Base-by-base conservation (phyloP, 2,888 invertebrate species). In the Magallana nippona region DNA sequence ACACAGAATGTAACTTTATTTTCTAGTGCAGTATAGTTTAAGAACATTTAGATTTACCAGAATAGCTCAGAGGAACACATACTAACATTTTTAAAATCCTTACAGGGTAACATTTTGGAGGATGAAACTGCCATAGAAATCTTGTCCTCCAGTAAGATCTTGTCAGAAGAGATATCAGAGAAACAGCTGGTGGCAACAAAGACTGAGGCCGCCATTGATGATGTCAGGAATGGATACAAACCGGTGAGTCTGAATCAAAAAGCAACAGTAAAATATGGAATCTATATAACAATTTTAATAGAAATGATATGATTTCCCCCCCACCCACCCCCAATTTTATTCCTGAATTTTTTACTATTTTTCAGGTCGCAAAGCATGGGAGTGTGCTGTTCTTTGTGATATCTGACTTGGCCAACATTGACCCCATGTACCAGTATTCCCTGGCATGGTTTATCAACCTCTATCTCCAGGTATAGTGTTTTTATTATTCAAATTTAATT, bases 341-440 rank as follows among this genome's bases (percentile, higher is more conserved):
- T 27, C 2, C 57, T 82, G 1, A 86, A 27, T 55, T 55, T 8
- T 44, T 44, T 8, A 44, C 44, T 44, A 44, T 5, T 77, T 88
- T 89, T 27, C 89, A 94, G 93, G 93, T 94, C 27, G 94, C 94
- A 11, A 92, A 91, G 80, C 94, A 94, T 90, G 92, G 94, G 84
- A 93, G 93, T 0, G 96, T 97, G 84, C 95, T 98, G 79, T 98
- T 98, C 95, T 98, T 98, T 95, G 98, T 98, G 91, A 97, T 98
- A 86, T 96, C 97, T 0, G 98, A 98, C 91, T 94, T 98, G 92
- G 96, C 97, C 0, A 96, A 96, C 91, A 97, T 98, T 84, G 98
- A 98, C 92, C 97, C 98, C 0, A 98, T 98, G 98, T 98, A 98
- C 94, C 98, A 98, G 94, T 98, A 98, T 92, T 98, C 98, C 0